phyloP scores from a whole-genome alignment of 2,888 invertebrate species.

The Nycteola revayana region DNA sequence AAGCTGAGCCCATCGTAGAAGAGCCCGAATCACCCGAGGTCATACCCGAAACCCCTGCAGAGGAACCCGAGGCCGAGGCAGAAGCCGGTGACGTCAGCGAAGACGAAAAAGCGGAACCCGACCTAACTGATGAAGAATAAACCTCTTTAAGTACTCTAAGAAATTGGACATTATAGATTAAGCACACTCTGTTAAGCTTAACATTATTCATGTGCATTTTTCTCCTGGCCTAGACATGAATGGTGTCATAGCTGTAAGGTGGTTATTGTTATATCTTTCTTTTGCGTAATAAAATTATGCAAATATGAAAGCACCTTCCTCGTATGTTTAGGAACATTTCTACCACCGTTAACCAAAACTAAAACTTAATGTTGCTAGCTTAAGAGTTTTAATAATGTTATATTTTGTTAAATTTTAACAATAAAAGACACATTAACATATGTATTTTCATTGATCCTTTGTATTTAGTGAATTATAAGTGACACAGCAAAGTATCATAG shows the following conservation, averaged over 20 bases:
- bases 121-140: conserved; percentile 79
- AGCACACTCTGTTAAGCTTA: conserved; percentile 56
- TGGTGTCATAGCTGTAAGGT: conserved; percentile 52
- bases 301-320: conserved; percentile 50
- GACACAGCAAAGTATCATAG: too few relatives aligned
- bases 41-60: conserved; percentile 44
- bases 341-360: conserved; percentile 58
- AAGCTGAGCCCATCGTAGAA: conserved; percentile 70
- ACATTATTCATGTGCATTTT: conserved; percentile 53
- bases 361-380: conserved; percentile 54
- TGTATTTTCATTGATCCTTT: too few relatives aligned
- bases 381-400: conserved; percentile 70
- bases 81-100: conserved; percentile 64
- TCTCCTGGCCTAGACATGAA: conserved; percentile 49
- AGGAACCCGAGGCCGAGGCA: conserved; percentile 47
- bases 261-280: conserved; percentile 50
- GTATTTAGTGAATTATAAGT: too few relatives aligned
- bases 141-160: conserved; percentile 13
- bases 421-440: conserved; percentile 71
- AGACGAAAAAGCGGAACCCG: conserved; percentile 75
- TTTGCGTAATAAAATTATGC: conserved; percentile 66
- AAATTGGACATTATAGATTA: conserved; percentile 25
- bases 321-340: conserved; percentile 30
- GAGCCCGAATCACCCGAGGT: conserved; percentile 73
- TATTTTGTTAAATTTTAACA: conserved; percentile 78